A percentile compares a stretch with the other conserved stretches of the same genome.
Evolutionary conservation across 2,888 invertebrate genomes (phyloP).

Genomic region (Tachina fera): DNA sequence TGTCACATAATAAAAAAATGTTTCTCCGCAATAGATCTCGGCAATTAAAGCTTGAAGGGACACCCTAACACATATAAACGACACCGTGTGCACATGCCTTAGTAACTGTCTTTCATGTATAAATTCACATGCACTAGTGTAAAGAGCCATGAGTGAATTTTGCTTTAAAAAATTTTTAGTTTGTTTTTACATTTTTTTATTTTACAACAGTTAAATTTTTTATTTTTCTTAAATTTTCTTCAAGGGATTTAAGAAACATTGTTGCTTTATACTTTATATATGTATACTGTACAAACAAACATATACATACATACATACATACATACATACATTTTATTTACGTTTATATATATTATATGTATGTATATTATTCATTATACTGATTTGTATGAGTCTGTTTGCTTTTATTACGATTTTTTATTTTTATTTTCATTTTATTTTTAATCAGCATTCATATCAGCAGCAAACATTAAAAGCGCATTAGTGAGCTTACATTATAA

Average conservation of each 20-base stretch:
- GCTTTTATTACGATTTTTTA: slow-evolving; percentile 56
- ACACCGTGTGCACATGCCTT: neutral
- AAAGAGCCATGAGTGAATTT: slow-evolving; percentile 27
- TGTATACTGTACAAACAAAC: neutral
- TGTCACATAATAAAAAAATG: no score
- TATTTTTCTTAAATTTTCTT: slow-evolving; percentile 41
- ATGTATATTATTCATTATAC: slow-evolving; percentile 48
- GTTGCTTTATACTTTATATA: slow-evolving; percentile 40
- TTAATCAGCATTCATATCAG: slow-evolving; percentile 83
- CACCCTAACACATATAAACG: slow-evolving; percentile 6
- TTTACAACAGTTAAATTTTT: slow-evolving; percentile 1
- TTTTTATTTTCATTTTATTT: slow-evolving; percentile 69
- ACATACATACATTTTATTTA: no score
- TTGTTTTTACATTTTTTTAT: slow-evolving; percentile 43
- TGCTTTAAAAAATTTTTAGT: slow-evolving; percentile 40
- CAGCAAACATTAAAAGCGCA: slow-evolving; percentile 83
- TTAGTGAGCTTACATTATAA: slow-evolving; percentile 81
- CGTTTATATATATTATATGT: neutral
- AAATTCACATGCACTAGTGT: neutral
- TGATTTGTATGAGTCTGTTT: slow-evolving; percentile 63
- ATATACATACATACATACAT: no score
- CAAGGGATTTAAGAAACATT: slow-evolving; percentile 58
- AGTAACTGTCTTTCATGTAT: slow-evolving; percentile 17
- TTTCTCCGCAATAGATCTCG: no score
- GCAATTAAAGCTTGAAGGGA: neutral